These are phyloP conservation scores for Semotilus atromaculatus DNA, from an alignment of 2,797 vertebrate species.

Conservation along the genomic window DNA sequence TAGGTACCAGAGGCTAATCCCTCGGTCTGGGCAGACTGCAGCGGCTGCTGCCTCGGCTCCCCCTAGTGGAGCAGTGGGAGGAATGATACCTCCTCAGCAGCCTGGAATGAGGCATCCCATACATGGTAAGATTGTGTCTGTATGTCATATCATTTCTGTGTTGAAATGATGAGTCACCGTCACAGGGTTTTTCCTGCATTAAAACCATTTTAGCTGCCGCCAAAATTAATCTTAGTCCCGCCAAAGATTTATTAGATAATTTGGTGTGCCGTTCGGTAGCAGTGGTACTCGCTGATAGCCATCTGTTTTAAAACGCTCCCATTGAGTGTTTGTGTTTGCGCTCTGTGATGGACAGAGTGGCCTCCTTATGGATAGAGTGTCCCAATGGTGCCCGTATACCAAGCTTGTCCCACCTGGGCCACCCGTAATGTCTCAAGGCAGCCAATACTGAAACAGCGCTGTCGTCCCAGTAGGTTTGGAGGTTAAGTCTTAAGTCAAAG, in stretches of 20 bases:
- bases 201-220: background rate
- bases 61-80: constrained; percentile 86
- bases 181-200: background rate
- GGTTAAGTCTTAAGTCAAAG: too few relatives aligned
- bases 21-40: constrained; percentile 86
- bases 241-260: background rate
- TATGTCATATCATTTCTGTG: background rate
- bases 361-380: too few relatives aligned
- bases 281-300: background rate
- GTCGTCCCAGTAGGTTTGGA: too few relatives aligned
- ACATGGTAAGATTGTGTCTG: constrained; percentile 81
- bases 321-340: background rate
- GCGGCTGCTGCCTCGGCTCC: constrained; percentile 85
- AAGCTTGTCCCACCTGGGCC: too few relatives aligned
- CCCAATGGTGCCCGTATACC: too few relatives aligned
- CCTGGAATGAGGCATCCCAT: constrained; percentile 97
- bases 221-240: background rate
- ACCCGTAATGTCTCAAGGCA: too few relatives aligned
- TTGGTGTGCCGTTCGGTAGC: background rate
- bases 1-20: constrained; percentile 93
- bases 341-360: background rate
- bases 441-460: too few relatives aligned
- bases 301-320: background rate
- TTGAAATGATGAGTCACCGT: background rate
- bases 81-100: constrained; percentile 94